Conservation (phyloP, 2,888 invertebrate species). For the Cheilosia pagana region DNA sequence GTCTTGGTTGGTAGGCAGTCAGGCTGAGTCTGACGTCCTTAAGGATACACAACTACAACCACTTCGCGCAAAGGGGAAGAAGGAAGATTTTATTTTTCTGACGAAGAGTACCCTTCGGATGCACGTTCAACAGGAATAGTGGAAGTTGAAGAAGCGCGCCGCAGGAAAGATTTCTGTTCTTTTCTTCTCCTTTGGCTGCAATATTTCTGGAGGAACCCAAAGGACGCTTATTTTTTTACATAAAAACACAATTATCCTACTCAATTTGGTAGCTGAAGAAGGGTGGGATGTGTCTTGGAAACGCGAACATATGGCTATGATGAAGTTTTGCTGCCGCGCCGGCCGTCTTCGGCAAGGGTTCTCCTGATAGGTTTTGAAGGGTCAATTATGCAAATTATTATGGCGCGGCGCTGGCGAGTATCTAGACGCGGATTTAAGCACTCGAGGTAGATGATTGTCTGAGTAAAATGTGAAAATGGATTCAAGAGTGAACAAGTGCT, state of each 20-base stretch:
- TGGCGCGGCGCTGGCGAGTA: conserved; percentile 9
- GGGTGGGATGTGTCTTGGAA: conserved; percentile 45
- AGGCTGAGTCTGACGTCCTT: conserved; percentile 35
- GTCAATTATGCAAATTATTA: conserved; percentile 72
- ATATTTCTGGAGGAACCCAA: conserved; percentile 30
- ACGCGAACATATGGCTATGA: conserved; percentile 63
- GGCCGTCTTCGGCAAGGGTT: conserved; percentile 9
- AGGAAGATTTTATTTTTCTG: conserved; percentile 6
- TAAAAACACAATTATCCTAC: conserved; percentile 66
- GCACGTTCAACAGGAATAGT: conserved; percentile 62
- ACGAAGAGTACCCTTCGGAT: conserved; percentile 4
- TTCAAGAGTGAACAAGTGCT: conserved; percentile 38
- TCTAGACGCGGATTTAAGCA: neutral
- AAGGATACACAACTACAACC: conserved; percentile 4
- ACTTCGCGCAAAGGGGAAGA: neutral
- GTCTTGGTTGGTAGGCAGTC: conserved; percentile 10
- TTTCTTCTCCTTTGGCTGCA: conserved; percentile 20
- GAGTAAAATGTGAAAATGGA: conserved; percentile 39
- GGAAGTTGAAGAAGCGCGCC: conserved; percentile 46
- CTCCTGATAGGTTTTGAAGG: conserved; percentile 62
- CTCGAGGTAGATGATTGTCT: conserved; percentile 54
- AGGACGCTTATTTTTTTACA: conserved; percentile 14
- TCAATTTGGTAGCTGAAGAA: conserved; percentile 46
- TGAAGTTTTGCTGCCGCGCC: conserved; percentile 27
- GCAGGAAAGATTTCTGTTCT: conserved; percentile 25